A percentile compares a stretch with the other conserved stretches of the same genome.
Evolutionary conservation across 2,797 vertebrate species (phyloP).

Genomic region (Lacerta agilis): DNA sequence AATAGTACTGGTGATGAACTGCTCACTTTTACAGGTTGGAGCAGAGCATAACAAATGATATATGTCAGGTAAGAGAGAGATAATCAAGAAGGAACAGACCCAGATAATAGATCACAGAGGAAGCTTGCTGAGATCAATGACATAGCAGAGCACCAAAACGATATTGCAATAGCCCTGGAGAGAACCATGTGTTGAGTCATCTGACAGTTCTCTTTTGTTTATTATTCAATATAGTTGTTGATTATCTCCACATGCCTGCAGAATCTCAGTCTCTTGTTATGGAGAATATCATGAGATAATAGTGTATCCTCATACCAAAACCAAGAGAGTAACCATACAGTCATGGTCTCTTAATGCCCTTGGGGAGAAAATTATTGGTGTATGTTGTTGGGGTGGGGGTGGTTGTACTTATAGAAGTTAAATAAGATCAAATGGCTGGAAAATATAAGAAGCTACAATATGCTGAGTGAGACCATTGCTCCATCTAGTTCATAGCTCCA

Average conservation of each 20-base stretch:
- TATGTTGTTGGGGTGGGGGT: background rate
- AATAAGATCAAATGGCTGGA: background rate
- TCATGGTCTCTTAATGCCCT: background rate
- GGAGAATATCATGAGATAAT: background rate
- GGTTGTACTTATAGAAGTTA: background rate
- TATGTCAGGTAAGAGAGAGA: fast-evolving
- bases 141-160: slow-evolving; percentile 2
- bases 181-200: slow-evolving; percentile 26
- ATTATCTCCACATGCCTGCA: background rate
- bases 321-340: background rate
- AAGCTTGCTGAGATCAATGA: slow-evolving; percentile 10
- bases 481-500: background rate
- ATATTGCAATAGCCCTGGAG: background rate
- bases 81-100: slow-evolving; percentile 1
- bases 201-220: background rate
- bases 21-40: background rate
- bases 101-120: background rate
- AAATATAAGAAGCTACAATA: background rate
- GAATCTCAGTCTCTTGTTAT: background rate
- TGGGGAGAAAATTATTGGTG: background rate
- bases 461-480: background rate
- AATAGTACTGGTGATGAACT: slow-evolving; percentile 14
- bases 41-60: fast-evolving
- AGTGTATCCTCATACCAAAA: background rate
- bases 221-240: slow-evolving; percentile 20